Evolutionary conservation across 2,888 invertebrate genomes (phyloP).

Genomic region (Pyrocoelia pectoralis): DNA sequence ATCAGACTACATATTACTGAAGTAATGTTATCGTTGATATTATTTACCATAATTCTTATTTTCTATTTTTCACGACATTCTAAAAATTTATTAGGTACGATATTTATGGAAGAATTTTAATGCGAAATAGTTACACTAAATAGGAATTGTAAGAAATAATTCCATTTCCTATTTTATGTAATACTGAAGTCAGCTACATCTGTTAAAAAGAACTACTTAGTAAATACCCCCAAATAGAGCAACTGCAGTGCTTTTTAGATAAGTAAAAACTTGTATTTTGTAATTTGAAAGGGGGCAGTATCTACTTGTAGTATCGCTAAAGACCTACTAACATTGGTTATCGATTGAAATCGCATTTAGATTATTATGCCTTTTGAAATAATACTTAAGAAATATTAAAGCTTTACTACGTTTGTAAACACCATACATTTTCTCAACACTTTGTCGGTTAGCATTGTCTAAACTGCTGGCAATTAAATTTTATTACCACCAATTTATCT

Average conservation of each 20-base stretch:
- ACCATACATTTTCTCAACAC: conserved; percentile 5
- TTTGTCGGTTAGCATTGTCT: conserved; percentile 9
- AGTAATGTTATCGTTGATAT: conserved; percentile 8
- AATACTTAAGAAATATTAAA: background rate
- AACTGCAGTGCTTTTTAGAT: too few relatives aligned
- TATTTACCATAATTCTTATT: conserved; percentile 4
- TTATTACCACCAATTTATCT: conserved; percentile 10
- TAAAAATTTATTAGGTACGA: background rate
- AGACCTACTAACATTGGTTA: background rate
- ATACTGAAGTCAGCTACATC: too few relatives aligned
- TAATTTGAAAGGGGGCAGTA: too few relatives aligned
- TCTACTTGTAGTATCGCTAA: too few relatives aligned
- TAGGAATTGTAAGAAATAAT: background rate
- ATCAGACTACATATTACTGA: background rate
- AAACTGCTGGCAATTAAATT: conserved; percentile 11
- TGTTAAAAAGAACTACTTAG: too few relatives aligned
- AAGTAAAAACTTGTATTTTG: too few relatives aligned
- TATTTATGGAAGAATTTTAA: background rate
- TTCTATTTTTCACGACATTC: background rate
- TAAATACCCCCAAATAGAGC: too few relatives aligned
- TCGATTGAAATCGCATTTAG: background rate
- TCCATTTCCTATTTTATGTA: background rate
- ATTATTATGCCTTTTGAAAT: background rate
- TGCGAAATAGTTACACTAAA: background rate
- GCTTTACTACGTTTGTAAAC: conserved; percentile 5